Base-by-base conservation (phyloP, 2,888 invertebrate species). In the Pseudococcus jackbeardsleyi region DNA sequence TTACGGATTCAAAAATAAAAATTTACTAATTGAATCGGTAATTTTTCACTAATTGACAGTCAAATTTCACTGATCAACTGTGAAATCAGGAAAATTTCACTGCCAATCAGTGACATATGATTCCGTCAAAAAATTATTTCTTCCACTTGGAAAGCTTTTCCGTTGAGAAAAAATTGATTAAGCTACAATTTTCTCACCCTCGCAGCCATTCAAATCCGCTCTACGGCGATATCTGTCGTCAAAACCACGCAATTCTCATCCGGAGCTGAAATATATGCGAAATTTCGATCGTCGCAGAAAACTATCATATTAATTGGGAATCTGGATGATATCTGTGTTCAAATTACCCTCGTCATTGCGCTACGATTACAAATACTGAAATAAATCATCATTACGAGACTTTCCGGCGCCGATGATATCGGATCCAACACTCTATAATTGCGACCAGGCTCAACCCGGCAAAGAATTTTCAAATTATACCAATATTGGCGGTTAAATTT, bases 341-440 rank as follows among this genome's bases (percentile, higher is more conserved):
- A n/a, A 59, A 59, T 59, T 59, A 59, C 59, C 19, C 9, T 59
- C 59, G 19, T 59, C 59, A 19, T 5, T 59, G 59, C 7, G 19
- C 19, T 6, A 59, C 19, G n/a, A 59, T 59, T 59, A 59, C 19
- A 59, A 59, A 33, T 33, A 33, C 26, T 33, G 26, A 33, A 33
- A 33, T 59, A 59, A 59, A 59, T 59, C 59, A 59, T 59, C 59
- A 59, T 59, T 59, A 59, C 19, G 19, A 59, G 59, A 59, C 59
- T 11, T 19, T 7, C 59, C n/a, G 19, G 59, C 59, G 59, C 59
- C 59, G 9, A 5, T 59, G 59, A 59, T 59, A 59, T 59, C 59
- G 59, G 59, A 59, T 59, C 19, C 19, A 5, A 19, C 19, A 5
- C 6, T 19, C 59, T 19, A 6, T 59, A 59, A 59, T 59, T 59